Percentiles rank a stretch among this genome's conserved stretches.
Evolutionary conservation across 2,888 invertebrate genomes (phyloP).

Genomic region (Sesamia inferens): DNA sequence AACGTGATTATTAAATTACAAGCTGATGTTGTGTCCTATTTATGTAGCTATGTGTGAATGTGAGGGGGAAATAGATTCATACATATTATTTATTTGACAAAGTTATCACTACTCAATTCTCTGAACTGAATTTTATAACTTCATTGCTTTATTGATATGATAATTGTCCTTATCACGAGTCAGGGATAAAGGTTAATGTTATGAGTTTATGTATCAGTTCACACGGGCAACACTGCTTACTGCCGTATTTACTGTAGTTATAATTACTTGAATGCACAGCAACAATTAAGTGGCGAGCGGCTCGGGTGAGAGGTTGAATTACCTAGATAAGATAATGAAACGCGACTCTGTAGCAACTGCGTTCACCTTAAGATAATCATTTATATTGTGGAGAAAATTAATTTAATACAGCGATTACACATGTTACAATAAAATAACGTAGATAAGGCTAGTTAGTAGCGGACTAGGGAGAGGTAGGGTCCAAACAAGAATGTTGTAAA

Average conservation of each 20-base stretch:
- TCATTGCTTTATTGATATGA: background rate
- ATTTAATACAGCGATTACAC: background rate
- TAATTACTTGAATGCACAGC: slow-evolving; percentile 13
- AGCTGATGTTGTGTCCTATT: too few relatives aligned
- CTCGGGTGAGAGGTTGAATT: slow-evolving; percentile 22
- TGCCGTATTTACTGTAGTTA: slow-evolving; percentile 11
- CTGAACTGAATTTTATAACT: background rate
- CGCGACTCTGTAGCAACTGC: background rate
- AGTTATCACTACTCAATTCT: background rate
- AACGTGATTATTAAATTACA: too few relatives aligned
- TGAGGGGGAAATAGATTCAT: background rate
- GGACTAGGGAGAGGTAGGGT: background rate
- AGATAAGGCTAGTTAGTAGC: background rate
- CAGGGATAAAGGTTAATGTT: background rate
- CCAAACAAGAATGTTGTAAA: background rate
- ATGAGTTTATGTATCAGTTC: background rate
- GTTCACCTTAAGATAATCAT: slow-evolving; percentile 2
- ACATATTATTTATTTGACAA: background rate
- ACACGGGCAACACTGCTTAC: background rate
- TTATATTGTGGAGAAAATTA: background rate
- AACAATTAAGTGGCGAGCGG: slow-evolving; percentile 23
- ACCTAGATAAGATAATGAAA: slow-evolving; percentile 41
- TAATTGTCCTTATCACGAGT: background rate
- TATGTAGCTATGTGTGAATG: too few relatives aligned
- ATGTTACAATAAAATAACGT: background rate